phyloP scores from a whole-genome alignment of 2,888 invertebrate species.

The Crocallis elinguaria region DNA sequence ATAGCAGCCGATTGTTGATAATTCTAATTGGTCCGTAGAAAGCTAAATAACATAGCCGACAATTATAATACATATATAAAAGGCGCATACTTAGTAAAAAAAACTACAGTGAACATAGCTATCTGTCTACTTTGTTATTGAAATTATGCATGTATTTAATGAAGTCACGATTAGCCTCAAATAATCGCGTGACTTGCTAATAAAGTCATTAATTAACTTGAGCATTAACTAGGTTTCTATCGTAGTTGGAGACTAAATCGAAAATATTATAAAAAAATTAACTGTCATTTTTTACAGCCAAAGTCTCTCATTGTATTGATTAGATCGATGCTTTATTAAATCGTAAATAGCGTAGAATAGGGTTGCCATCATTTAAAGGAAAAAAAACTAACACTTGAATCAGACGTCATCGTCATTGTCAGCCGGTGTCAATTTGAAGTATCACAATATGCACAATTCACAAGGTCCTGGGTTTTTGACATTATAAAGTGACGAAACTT shows the following conservation, averaged over 20 bases:
- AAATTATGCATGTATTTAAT: background rate
- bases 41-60: no score
- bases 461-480: no score
- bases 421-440: no score
- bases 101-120: background rate
- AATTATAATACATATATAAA: no score
- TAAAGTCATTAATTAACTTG: constrained; percentile 1
- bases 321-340: background rate
- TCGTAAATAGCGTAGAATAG: background rate
- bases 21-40: no score
- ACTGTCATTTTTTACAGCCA: background rate
- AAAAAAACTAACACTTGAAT: no score
- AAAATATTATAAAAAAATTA: background rate
- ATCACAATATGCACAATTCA: no score
- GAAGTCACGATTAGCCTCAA: background rate
- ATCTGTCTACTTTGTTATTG: background rate
- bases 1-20: no score
- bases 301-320: background rate
- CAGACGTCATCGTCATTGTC: no score
- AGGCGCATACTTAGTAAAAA: no score
- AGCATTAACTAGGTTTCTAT: background rate
- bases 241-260: background rate
- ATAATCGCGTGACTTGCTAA: constrained; percentile 18
- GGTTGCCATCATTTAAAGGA: background rate
- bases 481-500: no score